These are phyloP conservation scores for Cynopterus brachyotis DNA, from an alignment of 2,113 vertebrate species.

Conservation along the genomic window DNA sequence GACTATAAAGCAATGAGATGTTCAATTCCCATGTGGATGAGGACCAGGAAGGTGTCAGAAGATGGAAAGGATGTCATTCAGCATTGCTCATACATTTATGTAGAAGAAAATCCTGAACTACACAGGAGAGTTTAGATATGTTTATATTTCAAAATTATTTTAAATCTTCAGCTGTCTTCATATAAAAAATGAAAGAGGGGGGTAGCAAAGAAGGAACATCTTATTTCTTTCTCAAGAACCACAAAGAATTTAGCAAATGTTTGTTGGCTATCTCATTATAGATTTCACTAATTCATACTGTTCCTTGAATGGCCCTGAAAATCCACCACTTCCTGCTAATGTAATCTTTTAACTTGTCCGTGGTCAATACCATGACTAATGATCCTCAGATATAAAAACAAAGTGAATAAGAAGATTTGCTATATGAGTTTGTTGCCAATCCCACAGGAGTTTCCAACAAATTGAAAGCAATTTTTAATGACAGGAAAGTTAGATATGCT, in stretches of 20 bases:
- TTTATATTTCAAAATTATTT: neutral
- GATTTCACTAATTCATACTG: neutral
- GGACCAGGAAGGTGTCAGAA: neutral
- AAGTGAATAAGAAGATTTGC: neutral
- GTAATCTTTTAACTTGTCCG: neutral
- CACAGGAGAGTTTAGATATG: neutral
- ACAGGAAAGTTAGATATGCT: neutral
- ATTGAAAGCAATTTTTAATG: constrained; percentile 26
- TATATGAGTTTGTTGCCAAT: neutral
- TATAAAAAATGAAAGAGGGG: neutral
- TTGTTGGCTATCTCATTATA: neutral
- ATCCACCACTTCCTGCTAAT: neutral
- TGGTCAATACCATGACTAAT: neutral
- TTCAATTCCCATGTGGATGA: neutral
- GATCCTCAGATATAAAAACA: neutral
- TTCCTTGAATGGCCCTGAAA: neutral
- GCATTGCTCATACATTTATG: neutral
- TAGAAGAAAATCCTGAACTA: neutral
- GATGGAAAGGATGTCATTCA: neutral
- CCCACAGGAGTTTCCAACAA: neutral
- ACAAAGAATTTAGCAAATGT: neutral
- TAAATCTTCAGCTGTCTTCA: neutral
- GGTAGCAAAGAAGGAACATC: neutral
- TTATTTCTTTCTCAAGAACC: neutral
- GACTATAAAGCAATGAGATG: neutral